Evolutionary conservation across 2,113 vertebrate genomes (phyloP), one percentile per base, ranked within the genome.

Genomic region (Todiramphus chloris): DNA sequence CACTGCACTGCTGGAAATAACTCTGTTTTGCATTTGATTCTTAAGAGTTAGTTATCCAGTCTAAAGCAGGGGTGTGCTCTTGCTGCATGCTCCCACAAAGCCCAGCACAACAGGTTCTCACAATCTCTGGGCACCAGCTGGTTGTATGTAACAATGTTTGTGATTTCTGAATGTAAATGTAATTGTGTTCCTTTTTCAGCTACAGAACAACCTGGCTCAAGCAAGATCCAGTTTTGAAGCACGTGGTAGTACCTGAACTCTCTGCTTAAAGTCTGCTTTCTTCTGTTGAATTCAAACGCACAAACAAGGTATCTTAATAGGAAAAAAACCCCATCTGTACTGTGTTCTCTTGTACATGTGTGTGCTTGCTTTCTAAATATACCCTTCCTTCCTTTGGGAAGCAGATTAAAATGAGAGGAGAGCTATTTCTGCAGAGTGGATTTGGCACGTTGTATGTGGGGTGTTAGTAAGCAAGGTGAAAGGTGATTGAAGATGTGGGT

Each of bases 221-320:
- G 73, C 86, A 94, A 96, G 90, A 94, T 82, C 27, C 64, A 48
- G 79, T 97, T 96, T 86, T 81, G 94, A 96, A 95, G 91, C 91
- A 95, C 89, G 33, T 62, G 79, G 74, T 91, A 73, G 60, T 51
- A 55, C 51, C 90, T 10, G 15, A 64, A 69, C 58, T 92, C 86
- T 94, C 86, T 94, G 73, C 90, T 74, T 92, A 76, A 62, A 23
- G 85, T 62, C 87, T 62, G 79, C 83, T 76, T 95, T 67, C 94
- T 94, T 95, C 91, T 62, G 28, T 5, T 94, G 94, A 96, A 96
- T 93, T 96, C 95, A 94, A 93, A 87, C 51, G 0, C 94, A 94
- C 70, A 97, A 95, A 95, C 79, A 96, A 98, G 98, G 98, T 98
- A 98, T 86, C 87, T 82, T 89, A 44, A 44, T 6, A 88, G 75